Evolutionary conservation across 2,797 vertebrate genomes (phyloP).

Genomic region (Enteromius afrohamiltoni): DNA sequence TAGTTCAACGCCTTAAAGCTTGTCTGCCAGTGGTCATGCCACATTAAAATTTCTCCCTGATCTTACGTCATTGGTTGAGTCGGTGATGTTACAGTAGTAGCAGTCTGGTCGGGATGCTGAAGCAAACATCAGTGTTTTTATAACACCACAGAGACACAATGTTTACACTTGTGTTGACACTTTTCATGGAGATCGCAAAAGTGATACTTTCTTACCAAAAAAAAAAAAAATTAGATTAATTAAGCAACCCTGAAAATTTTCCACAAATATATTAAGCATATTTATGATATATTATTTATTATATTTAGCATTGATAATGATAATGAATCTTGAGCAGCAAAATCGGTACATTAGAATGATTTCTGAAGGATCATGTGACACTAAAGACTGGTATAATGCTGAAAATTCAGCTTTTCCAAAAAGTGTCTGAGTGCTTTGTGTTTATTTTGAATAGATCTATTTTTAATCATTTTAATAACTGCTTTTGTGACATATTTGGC

Average conservation of each 20-base stretch:
- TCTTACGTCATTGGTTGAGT: background rate
- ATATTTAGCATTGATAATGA: too few relatives aligned
- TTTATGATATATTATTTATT: too few relatives aligned
- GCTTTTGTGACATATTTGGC: background rate
- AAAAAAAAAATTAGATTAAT: too few relatives aligned
- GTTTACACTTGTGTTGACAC: background rate
- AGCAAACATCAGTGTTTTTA: background rate
- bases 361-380: background rate
- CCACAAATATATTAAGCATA: background rate
- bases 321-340: background rate
- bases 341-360: slow-evolving; percentile 2
- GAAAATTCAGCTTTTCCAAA: background rate
- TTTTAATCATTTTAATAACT: background rate
- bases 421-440: background rate
- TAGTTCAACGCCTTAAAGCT: background rate
- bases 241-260: background rate
- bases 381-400: background rate
- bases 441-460: background rate
- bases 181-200: background rate
- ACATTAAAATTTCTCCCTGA: background rate
- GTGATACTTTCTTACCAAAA: background rate
- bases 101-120: background rate
- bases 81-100: background rate
- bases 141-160: background rate
- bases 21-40: background rate